Percentiles rank a stretch among this genome's conserved stretches.
phyloP scores from a whole-genome alignment of 64 coral and sea anemone species.

The Stichodactyla mertensii region DNA sequence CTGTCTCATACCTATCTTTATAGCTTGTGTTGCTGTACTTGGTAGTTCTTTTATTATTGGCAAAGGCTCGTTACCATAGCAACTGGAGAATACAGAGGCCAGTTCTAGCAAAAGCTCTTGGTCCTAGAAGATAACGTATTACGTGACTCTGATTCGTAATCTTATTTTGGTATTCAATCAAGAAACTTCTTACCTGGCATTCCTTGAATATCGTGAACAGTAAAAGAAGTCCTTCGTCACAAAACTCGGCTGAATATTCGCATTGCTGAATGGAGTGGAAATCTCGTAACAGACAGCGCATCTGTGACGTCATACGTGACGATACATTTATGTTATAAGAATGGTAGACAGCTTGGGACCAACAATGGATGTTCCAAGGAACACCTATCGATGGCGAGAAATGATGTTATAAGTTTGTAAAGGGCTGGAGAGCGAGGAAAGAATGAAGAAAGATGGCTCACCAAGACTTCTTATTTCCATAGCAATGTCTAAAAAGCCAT shows the following conservation, averaged over 20 bases:
- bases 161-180: too few species aligned
- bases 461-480: slow-evolving; percentile 88
- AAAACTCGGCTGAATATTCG: slow-evolving; percentile 76
- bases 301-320: slow-evolving; percentile 46
- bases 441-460: neutral
- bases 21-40: slow-evolving; percentile 22
- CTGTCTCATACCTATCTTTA: slow-evolving; percentile 54
- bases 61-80: slow-evolving; percentile 57
- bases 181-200: slow-evolving; percentile 62
- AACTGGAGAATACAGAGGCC: slow-evolving; percentile 62
- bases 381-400: slow-evolving; percentile 31
- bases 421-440: neutral
- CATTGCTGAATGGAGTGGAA: slow-evolving; percentile 60
- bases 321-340: slow-evolving; percentile 44
- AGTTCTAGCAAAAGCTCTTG: slow-evolving; percentile 48
- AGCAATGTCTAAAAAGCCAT: slow-evolving; percentile 70
- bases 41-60: slow-evolving; percentile 48
- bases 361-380: slow-evolving; percentile 82
- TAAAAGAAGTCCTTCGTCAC: slow-evolving; percentile 68
- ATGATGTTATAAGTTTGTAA: neutral
- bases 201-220: slow-evolving; percentile 83
- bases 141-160: too few species aligned
- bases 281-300: slow-evolving; percentile 71
- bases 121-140: slow-evolving; percentile 23
- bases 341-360: slow-evolving; percentile 56